Percentiles rank a stretch among this genome's conserved stretches.
These are phyloP conservation scores for Mayetiola destructor DNA, from an alignment of 2,888 invertebrate species.

Conservation along the genomic window DNA sequence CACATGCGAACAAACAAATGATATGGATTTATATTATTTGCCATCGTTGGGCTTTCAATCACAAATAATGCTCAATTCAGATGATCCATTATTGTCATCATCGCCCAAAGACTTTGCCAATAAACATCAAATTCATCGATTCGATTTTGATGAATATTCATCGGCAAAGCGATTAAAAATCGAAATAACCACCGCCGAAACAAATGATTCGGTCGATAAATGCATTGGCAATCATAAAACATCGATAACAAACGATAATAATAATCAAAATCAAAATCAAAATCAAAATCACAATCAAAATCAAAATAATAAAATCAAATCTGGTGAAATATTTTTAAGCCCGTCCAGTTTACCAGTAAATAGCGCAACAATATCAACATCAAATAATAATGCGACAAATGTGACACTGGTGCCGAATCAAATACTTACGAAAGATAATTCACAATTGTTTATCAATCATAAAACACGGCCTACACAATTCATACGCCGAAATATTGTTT, in stretches of 20 bases:
- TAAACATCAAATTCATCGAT: conserved; percentile 16
- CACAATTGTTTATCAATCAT: not conserved
- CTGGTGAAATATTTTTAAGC: conserved; percentile 64
- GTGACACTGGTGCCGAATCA: not conserved
- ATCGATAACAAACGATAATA: no score
- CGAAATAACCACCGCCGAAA: conserved; percentile 18
- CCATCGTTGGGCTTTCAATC: conserved; percentile 47
- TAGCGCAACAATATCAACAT: conserved; percentile 34
- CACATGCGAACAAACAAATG: conserved; percentile 38
- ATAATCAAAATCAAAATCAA: conserved; percentile 20
- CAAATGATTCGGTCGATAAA: conserved; percentile 2
- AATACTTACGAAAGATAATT: not conserved
- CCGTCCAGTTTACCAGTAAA: conserved; percentile 56
- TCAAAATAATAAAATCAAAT: conserved; percentile 35
- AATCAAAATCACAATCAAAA: conserved; percentile 24
- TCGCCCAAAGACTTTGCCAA: conserved; percentile 62
- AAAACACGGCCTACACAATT: no score
- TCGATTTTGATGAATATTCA: conserved; percentile 19
- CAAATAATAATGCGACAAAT: conserved; percentile 4
- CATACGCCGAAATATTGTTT: conserved; percentile 24
- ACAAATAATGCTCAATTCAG: conserved; percentile 78
- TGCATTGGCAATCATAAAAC: not conserved
- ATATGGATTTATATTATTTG: conserved; percentile 34
- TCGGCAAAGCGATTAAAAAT: conserved; percentile 20
- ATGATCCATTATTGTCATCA: conserved; percentile 69